Evolutionary conservation across 2,888 invertebrate species (phyloP).

Genomic region (Dasysyrphus tricinctus): DNA sequence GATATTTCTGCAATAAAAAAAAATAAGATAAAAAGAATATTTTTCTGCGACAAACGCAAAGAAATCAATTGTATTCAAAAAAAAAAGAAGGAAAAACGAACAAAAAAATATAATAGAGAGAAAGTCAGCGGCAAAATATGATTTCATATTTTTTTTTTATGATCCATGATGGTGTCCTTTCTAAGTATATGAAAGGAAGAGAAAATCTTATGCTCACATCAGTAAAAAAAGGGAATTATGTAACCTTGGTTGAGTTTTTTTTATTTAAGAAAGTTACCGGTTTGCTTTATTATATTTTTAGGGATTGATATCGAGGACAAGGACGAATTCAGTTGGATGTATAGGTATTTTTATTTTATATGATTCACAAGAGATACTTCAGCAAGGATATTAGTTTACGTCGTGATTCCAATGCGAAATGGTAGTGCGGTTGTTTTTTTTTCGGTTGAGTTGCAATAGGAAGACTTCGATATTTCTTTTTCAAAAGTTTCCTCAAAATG

Average conservation of each 20-base stretch:
- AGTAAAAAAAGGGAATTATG: conserved; percentile 26
- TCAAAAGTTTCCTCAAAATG: not conserved
- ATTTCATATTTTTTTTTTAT: conserved; percentile 70
- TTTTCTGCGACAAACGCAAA: conserved; percentile 34
- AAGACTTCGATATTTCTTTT: not conserved
- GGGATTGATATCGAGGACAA: conserved; percentile 37
- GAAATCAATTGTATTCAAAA: conserved; percentile 54
- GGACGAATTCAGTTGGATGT: conserved; percentile 28
- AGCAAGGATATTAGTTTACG: conserved; percentile 46
- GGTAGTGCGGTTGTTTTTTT: conserved; percentile 3
- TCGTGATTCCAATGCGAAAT: conserved; percentile 36
- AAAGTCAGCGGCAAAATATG: conserved; percentile 66
- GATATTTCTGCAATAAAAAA: conserved; percentile 34
- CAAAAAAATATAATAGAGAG: conserved; percentile 23
- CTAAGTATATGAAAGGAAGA: conserved; percentile 2
- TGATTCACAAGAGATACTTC: not conserved
- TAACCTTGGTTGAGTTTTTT: conserved; percentile 47
- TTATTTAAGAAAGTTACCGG: conserved; percentile 45
- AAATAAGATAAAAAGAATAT: conserved; percentile 42
- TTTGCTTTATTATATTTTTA: conserved; percentile 19
- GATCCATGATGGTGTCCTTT: conserved; percentile 36
- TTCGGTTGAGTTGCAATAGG: not conserved
- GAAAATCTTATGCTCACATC: conserved; percentile 2
- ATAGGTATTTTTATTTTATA: conserved; percentile 33
- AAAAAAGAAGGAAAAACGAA: not conserved